These are phyloP conservation scores for Nannospalax galili DNA, from an alignment of 2,113 vertebrate genomes.

Conservation along the genomic window DNA sequence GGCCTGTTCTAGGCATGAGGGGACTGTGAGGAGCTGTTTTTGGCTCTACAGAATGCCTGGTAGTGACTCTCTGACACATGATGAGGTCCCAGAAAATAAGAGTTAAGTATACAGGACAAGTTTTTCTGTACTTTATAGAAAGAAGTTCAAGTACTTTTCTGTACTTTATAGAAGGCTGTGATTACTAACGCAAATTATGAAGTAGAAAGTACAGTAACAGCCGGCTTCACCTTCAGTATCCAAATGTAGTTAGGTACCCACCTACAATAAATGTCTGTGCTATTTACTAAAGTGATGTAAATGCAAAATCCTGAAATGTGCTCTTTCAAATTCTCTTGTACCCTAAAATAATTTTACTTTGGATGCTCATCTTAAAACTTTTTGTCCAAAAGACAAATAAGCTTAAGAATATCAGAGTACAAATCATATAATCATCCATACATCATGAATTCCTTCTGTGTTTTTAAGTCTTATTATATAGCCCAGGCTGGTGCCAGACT, in stretches of 20 bases:
- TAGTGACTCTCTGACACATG: background rate
- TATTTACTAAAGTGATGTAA: background rate
- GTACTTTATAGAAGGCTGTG: background rate
- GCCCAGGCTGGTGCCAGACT: background rate
- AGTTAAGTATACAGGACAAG: background rate
- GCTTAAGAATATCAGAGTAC: background rate
- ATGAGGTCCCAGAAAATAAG: background rate
- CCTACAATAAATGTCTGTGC: background rate
- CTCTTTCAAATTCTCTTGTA: background rate
- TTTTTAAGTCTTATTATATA: background rate
- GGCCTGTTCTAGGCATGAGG: background rate
- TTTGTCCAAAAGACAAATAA: constrained; percentile 21
- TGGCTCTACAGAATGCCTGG: background rate
- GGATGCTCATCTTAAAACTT: background rate
- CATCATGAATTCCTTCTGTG: background rate
- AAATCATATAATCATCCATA: background rate
- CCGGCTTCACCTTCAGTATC: background rate
- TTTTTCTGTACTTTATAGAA: background rate
- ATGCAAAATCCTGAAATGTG: background rate
- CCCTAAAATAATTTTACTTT: constrained; percentile 11
- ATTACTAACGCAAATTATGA: background rate
- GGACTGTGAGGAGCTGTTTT: constrained; percentile 3
- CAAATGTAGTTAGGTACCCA: background rate
- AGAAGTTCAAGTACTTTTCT: too few relatives aligned
- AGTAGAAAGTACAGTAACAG: background rate